Base-by-base conservation (phyloP, 92 coral and sea anemone species). In the Plumapathes pennacea region DNA sequence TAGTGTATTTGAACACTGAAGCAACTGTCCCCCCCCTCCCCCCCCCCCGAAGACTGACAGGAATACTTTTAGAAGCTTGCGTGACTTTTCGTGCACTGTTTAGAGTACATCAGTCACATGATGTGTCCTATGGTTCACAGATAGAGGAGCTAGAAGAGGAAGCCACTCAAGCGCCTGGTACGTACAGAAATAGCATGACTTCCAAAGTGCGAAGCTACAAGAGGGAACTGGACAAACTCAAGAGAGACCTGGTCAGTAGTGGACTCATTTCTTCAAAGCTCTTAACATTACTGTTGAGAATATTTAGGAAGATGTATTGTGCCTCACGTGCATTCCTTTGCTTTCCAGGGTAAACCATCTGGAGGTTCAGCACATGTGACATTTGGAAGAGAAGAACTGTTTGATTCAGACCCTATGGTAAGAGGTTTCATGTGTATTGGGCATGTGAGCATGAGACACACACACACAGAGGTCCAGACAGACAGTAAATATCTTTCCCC, bases 131-230 rank as follows among this genome's bases (percentile, higher is more conserved):
- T 46, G 41, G 25, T 60, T 41, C 21, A 17, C 40, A 92, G 98
- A 68, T 92, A 32, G 98, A 92, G 34, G 98, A 92, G 46, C 80
- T 92, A 96, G 98, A 92, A 52, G 89, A 88, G 26, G 96, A 92
- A 61, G 89, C 98, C 19, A 65, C 72, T 6, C 32, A 50, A 30
- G 98, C 98, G 5, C 98, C 98, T 37, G 98, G 82, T 2, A 66
- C 86, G 8, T 92, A 75, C 53, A 76, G 96, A 55, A 92, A 92
- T 64, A 54, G 76, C 14, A 88, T 92, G 98, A 61, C 81, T 72
- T 72, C 96, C 21, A 54, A 60, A 74, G 88, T 89, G 33, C 76
- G 85, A 32, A 64, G 81, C 30, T 77, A 72, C 60, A 73, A 76
- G 23, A 76, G 97, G 54, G 96, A 89, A 23, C 66, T 94, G 48